A percentile compares a stretch with the other conserved stretches of the same genome.
Conservation (phyloP, 2,113 vertebrate species). For the Pollimyrus isidori region DNA sequence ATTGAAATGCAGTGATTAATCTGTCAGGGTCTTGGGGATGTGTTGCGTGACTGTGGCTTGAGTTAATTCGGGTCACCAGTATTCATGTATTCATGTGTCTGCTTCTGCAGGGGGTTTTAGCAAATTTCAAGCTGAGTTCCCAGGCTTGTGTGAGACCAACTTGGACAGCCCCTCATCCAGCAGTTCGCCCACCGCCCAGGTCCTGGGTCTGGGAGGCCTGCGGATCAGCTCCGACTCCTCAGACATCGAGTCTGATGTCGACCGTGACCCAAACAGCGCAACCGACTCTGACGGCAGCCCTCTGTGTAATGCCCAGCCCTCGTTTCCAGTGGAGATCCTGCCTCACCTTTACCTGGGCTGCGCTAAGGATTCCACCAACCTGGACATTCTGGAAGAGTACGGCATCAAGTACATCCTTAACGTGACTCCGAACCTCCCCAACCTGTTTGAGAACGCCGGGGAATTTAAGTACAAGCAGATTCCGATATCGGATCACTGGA, state of each 20-base stretch:
- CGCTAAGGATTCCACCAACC: constrained; percentile 95
- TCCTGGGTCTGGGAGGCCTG: constrained; percentile 83
- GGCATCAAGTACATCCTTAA: constrained; percentile 99
- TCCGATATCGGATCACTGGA: constrained; percentile 98
- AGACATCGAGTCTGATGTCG: constrained; percentile 91
- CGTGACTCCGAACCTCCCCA: constrained; percentile 95
- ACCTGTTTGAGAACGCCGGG: constrained; percentile 94
- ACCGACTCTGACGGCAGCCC: constrained; percentile 90
- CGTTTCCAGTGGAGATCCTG: constrained; percentile 91
- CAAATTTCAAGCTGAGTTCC: constrained; percentile 86
- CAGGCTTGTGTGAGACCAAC: constrained; percentile 82
- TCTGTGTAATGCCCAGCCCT: constrained; percentile 83
- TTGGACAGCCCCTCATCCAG: constrained; percentile 75
- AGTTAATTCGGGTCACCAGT: background rate
- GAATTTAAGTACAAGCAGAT: constrained; percentile 99
- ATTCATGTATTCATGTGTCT: constrained; percentile 7
- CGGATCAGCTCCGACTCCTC: constrained; percentile 94
- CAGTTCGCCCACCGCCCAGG: constrained; percentile 74
- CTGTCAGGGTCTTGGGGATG: background rate
- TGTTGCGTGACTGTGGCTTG: background rate
- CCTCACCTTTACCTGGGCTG: constrained; percentile 91
- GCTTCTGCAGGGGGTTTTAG: constrained; percentile 78
- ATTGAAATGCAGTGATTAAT: background rate
- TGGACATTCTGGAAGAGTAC: constrained; percentile 94
- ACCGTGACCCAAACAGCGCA: constrained; percentile 81